phyloP scores from a whole-genome alignment of 2,888 invertebrate genomes.

The Epicampocera succincta region DNA sequence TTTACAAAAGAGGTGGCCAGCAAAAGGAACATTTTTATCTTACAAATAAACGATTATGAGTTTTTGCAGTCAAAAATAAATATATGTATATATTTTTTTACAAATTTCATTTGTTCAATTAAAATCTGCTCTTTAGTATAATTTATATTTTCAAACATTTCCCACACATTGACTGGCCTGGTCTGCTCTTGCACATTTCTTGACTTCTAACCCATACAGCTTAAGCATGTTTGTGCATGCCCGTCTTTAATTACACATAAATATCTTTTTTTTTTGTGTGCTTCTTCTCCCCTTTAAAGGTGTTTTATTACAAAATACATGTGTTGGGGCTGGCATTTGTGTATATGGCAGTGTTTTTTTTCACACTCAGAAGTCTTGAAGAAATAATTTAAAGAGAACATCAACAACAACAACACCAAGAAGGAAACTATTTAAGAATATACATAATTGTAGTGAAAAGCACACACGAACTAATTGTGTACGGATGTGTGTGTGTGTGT shows the following conservation, averaged over 20 bases:
- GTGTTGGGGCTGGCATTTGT: slow-evolving; percentile 1
- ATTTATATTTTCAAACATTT: too few species aligned
- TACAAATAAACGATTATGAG: too few species aligned
- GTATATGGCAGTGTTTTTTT: slow-evolving; percentile 14
- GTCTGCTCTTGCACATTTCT: neutral
- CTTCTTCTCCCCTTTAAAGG: slow-evolving; percentile 9
- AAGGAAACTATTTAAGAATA: neutral
- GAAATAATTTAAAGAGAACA: slow-evolving; percentile 12
- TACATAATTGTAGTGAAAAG: slow-evolving; percentile 3
- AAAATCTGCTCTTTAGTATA: neutral
- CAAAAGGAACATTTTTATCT: neutral
- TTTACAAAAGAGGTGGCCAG: neutral
- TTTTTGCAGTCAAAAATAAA: too few species aligned
- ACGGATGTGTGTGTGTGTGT: too few species aligned
- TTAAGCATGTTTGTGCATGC: neutral
- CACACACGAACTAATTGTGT: slow-evolving; percentile 13
- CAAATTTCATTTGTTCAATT: too few species aligned
- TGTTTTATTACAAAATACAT: slow-evolving; percentile 49
- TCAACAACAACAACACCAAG: too few species aligned
- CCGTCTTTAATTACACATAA: neutral
- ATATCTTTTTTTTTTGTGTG: neutral
- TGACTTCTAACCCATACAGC: neutral
- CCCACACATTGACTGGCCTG: too few species aligned
- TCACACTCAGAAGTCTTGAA: slow-evolving; percentile 20
- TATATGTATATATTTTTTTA: too few species aligned